Base-by-base conservation (phyloP, 2,888 invertebrate species). In the Monoplex corrugatus region DNA sequence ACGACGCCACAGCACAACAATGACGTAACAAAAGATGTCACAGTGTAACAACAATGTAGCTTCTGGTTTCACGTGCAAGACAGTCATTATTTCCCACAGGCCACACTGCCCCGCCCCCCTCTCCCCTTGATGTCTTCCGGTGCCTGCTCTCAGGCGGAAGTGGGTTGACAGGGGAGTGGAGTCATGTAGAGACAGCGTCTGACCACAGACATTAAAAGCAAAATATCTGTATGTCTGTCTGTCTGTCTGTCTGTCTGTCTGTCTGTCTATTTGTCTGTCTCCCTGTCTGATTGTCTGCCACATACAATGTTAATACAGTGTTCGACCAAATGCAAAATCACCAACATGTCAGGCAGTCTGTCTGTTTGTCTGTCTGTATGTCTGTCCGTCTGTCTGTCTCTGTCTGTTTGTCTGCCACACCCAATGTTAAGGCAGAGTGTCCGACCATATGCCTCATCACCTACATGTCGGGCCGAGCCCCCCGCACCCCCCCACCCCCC, bases 171-270 rank as follows among this genome's bases (percentile, higher is more conserved):
- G 57, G 57, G 57, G 57, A 16, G 16, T 57, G 10, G 28, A 57
- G 19, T 1, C 10, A 10, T 16, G 57, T 28, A 57, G 10, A 23
- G 19, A 57, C 1, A 57, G 16, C 2, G 28, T 28, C 16, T 57
- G 57, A 16, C 28, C 57, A 1, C 10, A 23, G 57, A 57, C 44
- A 13, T 63, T 35, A 45, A 57, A 57, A 8, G 50, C 57, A 57
- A 40, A 57, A 5, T 86, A 40, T 86, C 86, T 86, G 10, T 86
- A 57, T 86, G 28, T 86, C 86, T 86, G 28, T 86, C 86, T 86
- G 28, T 86, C 86, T 86, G 19, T 86, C 57, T 86, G 44, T 86
- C 86, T 86, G 44, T 86, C 86, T 86, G 44, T 86, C 86, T 50
- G 44, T 57, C 86, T 50, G n/a, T 86, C 35, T 86, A 6, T 86